These are phyloP conservation scores for Chiroxiphia lanceolata DNA, from an alignment of 2,797 vertebrate genomes.

Conservation along the genomic window DNA sequence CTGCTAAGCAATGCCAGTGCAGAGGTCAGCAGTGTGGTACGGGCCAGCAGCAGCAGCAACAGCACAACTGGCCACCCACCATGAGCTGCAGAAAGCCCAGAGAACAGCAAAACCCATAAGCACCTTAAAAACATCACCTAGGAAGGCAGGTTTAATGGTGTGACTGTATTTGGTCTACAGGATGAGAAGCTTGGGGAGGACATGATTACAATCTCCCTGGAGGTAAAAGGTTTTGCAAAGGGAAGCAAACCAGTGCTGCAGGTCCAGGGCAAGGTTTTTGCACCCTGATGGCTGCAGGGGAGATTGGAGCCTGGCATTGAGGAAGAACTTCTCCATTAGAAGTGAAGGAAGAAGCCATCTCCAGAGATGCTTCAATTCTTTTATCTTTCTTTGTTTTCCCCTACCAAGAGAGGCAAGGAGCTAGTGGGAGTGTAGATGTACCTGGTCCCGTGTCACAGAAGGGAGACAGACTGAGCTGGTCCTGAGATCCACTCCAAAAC, in stretches of 20 bases:
- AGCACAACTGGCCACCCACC: neutral
- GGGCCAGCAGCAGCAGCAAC: neutral
- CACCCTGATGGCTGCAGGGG: neutral
- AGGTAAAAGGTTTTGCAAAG: neutral
- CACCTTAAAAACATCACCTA: neutral
- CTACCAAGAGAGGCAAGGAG: neutral
- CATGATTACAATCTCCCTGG: fast-evolving
- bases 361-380: neutral
- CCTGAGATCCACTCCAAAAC: neutral
- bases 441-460: neutral
- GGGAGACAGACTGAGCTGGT: neutral
- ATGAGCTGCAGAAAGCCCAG: neutral
- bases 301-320: neutral
- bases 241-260: neutral
- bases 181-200: neutral
- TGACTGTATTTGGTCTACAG: neutral
- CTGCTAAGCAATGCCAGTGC: neutral
- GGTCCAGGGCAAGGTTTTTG: neutral
- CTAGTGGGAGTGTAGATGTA: neutral
- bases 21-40: neutral
- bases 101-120: neutral
- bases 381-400: neutral
- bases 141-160: neutral
- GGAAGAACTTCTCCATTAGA: neutral
- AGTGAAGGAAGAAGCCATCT: neutral